Base-by-base conservation (phyloP, 2,113 vertebrate species). In the Galbula dea region DNA sequence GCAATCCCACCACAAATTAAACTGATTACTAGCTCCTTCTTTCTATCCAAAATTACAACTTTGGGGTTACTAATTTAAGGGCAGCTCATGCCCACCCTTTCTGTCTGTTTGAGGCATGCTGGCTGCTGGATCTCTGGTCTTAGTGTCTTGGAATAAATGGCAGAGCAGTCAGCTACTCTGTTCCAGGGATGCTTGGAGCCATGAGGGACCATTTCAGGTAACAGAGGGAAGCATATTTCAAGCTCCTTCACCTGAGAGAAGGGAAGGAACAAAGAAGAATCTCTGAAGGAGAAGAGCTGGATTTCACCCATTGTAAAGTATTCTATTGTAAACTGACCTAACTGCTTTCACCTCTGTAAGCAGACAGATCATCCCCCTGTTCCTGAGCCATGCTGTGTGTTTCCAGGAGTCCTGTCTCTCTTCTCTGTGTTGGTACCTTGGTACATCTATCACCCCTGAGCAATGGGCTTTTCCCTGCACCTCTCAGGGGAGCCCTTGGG, bases 401-500 rank as follows among this genome's bases (percentile, higher is more conserved):
- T 81, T 54, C 27, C 41, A 52, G 23, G 30, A 34, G 30, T 36
- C 39, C 45, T 36, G 16, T 36, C 65, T 23, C 54, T 43, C 67
- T 30, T 22, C 1, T 0, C 3, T 57, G 46, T 19, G 19, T 83
- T 22, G n/a, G n/a, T n/a, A n/a, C n/a, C n/a, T 23, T 34, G 52
- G 30, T 29, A 12, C 34, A 17, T 37, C 37, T 68, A 4, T 6
- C 37, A 9, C 11, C 24, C 18, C 67, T 55, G 12, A 55, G 39
- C 49, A 48, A 7, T 8, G 30, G 61, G 15, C 14, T 86, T 82
- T 83, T 48, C 55, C 63, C 30, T 36, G 58, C 12, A 27, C 3
- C 9, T 77, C 37, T 36, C 0, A 0, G n/a, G 17, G 34, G 10
- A 83, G 16, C 16, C 10, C 32, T 59, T 0, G 0, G 43, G 68